A percentile compares a stretch with the other conserved stretches of the same genome.
Evolutionary conservation across 2,888 invertebrate species (phyloP).

Genomic region (Tachina lurida): DNA sequence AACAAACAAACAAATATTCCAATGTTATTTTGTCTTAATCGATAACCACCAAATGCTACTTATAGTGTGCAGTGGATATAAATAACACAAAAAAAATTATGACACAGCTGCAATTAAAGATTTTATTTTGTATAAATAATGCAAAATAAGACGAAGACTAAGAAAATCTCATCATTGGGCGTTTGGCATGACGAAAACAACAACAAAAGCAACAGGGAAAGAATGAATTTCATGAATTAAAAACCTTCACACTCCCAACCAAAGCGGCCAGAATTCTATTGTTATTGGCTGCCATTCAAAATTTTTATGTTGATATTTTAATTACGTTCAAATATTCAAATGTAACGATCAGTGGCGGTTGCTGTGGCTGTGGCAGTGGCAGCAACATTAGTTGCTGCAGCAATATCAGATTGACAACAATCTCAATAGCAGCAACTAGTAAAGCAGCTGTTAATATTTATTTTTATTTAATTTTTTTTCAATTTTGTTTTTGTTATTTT

Average conservation of each 20-base stretch:
- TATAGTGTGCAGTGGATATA: conserved; percentile 21
- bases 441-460: conserved; percentile 65
- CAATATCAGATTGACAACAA: conserved; percentile 27
- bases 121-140: conserved; percentile 38
- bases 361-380: not conserved
- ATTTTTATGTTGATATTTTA: conserved; percentile 73
- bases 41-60: not conserved
- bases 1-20: not conserved
- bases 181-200: conserved; percentile 60
- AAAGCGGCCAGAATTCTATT: conserved; percentile 57
- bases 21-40: not conserved
- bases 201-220: conserved; percentile 33
- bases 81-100: conserved; percentile 42
- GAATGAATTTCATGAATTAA: conserved; percentile 45
- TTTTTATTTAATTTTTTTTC: not conserved
- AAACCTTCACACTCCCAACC: conserved; percentile 55
- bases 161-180: conserved; percentile 64
- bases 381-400: conserved; percentile 38
- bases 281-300: conserved; percentile 76
- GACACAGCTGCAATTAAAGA: conserved; percentile 69
- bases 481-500: conserved; percentile 46
- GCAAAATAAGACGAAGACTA: conserved; percentile 37
- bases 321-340: conserved; percentile 69
- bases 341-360: conserved; percentile 18
- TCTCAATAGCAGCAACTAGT: conserved; percentile 52